Percentiles rank a stretch among this genome's conserved stretches.
These are phyloP conservation scores for Felis chaus DNA, from an alignment of 2,113 vertebrate species.

Conservation along the genomic window DNA sequence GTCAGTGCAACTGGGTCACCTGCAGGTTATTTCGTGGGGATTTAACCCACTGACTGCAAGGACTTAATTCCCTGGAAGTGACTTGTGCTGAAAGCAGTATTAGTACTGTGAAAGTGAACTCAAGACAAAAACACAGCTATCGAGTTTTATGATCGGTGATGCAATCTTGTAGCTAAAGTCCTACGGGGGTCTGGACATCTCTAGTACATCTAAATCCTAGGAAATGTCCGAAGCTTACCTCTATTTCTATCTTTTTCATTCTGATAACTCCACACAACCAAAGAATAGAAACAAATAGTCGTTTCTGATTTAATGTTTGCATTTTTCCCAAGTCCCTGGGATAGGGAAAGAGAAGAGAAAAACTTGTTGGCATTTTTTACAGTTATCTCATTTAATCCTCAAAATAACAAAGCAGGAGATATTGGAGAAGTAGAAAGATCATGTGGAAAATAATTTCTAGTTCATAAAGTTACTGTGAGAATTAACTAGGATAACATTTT, in stretches of 20 bases:
- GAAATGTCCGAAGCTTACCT: constrained; percentile 11
- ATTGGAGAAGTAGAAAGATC: background rate
- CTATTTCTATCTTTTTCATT: background rate
- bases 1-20: constrained; percentile 59
- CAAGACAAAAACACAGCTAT: constrained; percentile 48
- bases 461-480: background rate
- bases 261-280: background rate
- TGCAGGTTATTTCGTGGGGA: constrained; percentile 6
- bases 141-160: constrained; percentile 58
- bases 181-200: background rate
- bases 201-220: constrained; percentile 43
- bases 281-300: background rate
- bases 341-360: background rate
- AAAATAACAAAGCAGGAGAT: background rate
- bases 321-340: background rate
- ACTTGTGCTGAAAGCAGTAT: constrained; percentile 45
- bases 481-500: background rate
- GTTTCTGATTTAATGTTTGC: background rate
- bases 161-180: constrained; percentile 30
- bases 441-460: constrained; percentile 22
- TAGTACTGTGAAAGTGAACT: constrained; percentile 56
- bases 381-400: background rate
- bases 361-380: background rate
- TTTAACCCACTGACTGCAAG: constrained; percentile 48
- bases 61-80: constrained; percentile 54